Evolutionary conservation across 2,888 invertebrate genomes (phyloP).

Genomic region (Scelioninae gen. 1): DNA sequence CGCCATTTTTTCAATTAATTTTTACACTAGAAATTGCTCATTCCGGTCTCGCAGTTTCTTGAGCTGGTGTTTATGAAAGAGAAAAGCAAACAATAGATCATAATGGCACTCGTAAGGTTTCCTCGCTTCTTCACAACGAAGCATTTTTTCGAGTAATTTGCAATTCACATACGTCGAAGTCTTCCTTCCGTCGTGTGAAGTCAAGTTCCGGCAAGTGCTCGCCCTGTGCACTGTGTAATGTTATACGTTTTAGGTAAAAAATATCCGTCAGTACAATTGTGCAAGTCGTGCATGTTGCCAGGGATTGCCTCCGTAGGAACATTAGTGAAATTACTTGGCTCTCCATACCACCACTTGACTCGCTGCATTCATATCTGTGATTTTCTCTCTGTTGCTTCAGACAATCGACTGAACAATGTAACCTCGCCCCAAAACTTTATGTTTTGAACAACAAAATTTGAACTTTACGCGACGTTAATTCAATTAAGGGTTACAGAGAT

Average conservation of each 20-base stretch:
- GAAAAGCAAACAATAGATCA: conserved; percentile 52
- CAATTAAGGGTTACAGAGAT: neutral
- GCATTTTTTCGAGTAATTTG: conserved; percentile 61
- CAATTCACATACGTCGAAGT: conserved; percentile 61
- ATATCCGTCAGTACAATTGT: conserved; percentile 39
- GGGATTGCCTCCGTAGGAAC: conserved; percentile 48
- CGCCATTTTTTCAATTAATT: conserved; percentile 23
- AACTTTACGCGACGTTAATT: conserved; percentile 3
- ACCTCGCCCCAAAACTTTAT: neutral
- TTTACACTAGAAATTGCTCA: conserved; percentile 36
- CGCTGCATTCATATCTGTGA: conserved; percentile 54
- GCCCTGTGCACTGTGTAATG: conserved; percentile 46
- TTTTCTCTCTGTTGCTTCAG: conserved; percentile 46
- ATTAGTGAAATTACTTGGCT: conserved; percentile 65
- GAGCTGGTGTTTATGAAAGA: conserved; percentile 27
- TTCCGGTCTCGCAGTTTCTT: conserved; percentile 10
- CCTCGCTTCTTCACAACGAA: conserved; percentile 25
- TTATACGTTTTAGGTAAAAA: conserved; percentile 56
- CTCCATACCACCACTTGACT: conserved; percentile 28
- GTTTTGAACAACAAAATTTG: conserved; percentile 12
- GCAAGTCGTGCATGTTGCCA: conserved; percentile 38
- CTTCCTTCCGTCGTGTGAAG: conserved; percentile 48
- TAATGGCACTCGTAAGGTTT: conserved; percentile 54
- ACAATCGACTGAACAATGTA: conserved; percentile 50
- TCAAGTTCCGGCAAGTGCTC: conserved; percentile 41